Evolutionary conservation across 2,113 vertebrate species (phyloP), one percentile per base, ranked within the genome.

Genomic region (Cynocephalus volans): DNA sequence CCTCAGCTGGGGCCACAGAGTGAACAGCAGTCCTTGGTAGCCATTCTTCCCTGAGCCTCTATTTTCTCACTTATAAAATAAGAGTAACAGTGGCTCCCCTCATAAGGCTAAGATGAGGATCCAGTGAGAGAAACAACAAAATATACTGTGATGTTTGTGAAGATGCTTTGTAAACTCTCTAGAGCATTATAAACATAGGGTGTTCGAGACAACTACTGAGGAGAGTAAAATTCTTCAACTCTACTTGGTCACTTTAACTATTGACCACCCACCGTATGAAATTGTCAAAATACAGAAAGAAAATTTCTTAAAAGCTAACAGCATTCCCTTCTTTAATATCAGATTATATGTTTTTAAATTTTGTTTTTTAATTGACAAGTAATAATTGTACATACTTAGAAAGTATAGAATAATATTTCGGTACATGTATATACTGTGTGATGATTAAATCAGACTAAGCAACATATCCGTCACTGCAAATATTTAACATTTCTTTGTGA

Each of bases 51-150:
- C 14, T 70, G 33, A 54, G 52, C 50, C 52, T 81, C 54, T 23
- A 8, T 60, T 93, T 93, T 96, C 60, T 77, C 31, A 77, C 26
- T 31, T 97, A 31, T 19, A 31, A 85, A 58, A 36, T 64, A 86
- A 87, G 19, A 87, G 31, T 77, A 72, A 73, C 24, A 76, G 26
- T 36, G 21, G 18, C 23, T 67, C n/a, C 91, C 67, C 45, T 92
- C 45, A 48, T 18, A 23, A 79, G 56, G 65, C n/a, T 82, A 48
- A 48, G 69, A 19, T 60, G 79, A 92, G 18, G 31, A 11, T 67
- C 75, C 54, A 65, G 4, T n/a, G 45, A 88, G 65, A 95, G 21
- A 81, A 91, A 75, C 24, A 52, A 86, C 65, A 94, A 72, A 64
- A 81, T 50, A 13, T 64, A 70, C n/a, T 5, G 18, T 77, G 54